These are phyloP conservation scores for Scrobipalpa costella DNA, from an alignment of 2,888 invertebrate species.

Conservation along the genomic window DNA sequence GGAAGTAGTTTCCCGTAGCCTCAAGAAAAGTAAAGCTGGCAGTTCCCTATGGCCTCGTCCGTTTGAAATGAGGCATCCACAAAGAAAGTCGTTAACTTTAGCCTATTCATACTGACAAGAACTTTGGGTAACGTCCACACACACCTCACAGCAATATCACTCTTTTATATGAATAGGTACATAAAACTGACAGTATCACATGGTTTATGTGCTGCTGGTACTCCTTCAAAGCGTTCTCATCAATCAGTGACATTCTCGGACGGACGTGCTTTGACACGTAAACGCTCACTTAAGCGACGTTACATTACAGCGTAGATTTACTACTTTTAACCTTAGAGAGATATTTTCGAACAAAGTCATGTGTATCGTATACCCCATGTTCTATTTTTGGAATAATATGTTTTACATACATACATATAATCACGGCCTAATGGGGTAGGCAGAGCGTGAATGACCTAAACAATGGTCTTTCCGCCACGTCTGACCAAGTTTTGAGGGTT, in stretches of 20 bases:
- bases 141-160: neutral
- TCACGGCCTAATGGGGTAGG: too few relatives aligned
- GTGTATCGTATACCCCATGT: too few relatives aligned
- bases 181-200: neutral
- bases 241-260: neutral
- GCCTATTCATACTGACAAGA: neutral
- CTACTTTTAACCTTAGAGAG: too few relatives aligned
- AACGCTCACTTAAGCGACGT: neutral
- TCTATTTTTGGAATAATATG: too few relatives aligned
- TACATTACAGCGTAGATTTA: neutral
- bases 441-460: too few relatives aligned
- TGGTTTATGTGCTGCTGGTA: too few relatives aligned
- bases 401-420: too few relatives aligned
- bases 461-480: too few relatives aligned
- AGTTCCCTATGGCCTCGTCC: neutral
- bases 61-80: neutral
- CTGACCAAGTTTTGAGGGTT: too few relatives aligned
- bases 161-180: neutral
- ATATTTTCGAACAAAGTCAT: too few relatives aligned
- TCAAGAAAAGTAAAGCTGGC: neutral
- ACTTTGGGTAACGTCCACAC: neutral
- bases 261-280: conserved; percentile 6
- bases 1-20: too few relatives aligned
- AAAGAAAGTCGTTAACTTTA: neutral
- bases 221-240: conserved; percentile 2